phyloP scores from a whole-genome alignment of 1,140 invertebrate species.

The Parasteatoda tepidariorum region DNA sequence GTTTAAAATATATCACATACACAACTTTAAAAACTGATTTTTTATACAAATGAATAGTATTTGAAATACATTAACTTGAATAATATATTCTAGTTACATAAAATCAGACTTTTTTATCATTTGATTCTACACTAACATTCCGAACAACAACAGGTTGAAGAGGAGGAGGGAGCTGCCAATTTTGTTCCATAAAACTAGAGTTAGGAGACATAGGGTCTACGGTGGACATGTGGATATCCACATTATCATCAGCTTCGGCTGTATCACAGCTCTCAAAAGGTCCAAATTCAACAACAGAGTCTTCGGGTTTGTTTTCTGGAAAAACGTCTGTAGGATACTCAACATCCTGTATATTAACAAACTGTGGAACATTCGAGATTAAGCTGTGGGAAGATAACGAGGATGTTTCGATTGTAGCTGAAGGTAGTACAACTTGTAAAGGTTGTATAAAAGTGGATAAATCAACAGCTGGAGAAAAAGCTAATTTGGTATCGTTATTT shows the following conservation, averaged over 20 bases:
- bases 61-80: too few relatives aligned
- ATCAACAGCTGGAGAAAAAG: neutral
- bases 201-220: constrained; percentile 59
- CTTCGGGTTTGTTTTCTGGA: neutral
- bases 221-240: neutral
- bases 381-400: constrained; percentile 1
- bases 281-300: constrained; percentile 4
- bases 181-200: constrained; percentile 36
- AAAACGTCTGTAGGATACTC: constrained; percentile 50
- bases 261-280: constrained; percentile 11
- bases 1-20: too few relatives aligned
- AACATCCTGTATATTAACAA: constrained; percentile 38
- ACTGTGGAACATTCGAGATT: neutral
- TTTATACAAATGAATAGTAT: too few relatives aligned
- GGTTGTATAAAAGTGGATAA: neutral
- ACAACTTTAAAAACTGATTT: too few relatives aligned
- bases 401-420: neutral
- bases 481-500: neutral
- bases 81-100: too few relatives aligned
- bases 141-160: constrained; percentile 58
- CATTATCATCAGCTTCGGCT: neutral
- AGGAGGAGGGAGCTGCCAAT: constrained; percentile 59
- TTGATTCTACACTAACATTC: constrained; percentile 20
- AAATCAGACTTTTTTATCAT: neutral
- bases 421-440: constrained; percentile 17